Conservation (phyloP, 2,113 vertebrate species). For the Amphilophus citrinellus region DNA sequence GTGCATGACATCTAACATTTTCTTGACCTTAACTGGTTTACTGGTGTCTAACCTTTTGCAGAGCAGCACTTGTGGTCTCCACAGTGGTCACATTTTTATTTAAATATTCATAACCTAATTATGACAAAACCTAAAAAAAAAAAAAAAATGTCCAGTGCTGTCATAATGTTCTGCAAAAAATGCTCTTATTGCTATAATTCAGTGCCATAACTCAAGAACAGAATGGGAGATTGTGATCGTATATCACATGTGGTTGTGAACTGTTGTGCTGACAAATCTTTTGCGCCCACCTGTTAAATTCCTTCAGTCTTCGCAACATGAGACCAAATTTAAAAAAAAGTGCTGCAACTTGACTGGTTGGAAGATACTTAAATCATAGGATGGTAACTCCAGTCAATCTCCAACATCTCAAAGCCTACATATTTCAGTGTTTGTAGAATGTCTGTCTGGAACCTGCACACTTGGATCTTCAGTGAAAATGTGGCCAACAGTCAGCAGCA, state of each 20-base stretch:
- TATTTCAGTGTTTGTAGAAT: background rate
- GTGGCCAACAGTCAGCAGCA: constrained; percentile 48
- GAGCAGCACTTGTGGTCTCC: background rate
- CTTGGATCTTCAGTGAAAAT: constrained; percentile 23
- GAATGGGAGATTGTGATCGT: background rate
- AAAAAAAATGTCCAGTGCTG: background rate
- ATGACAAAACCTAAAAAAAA: background rate
- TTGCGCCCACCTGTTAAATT: background rate
- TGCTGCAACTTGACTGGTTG: background rate
- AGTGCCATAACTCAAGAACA: background rate
- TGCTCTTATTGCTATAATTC: too few species aligned
- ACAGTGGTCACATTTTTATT: background rate
- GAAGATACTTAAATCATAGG: background rate
- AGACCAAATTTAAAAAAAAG: background rate
- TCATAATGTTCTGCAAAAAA: too few species aligned
- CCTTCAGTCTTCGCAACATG: background rate
- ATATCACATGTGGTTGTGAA: background rate
- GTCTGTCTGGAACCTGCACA: background rate
- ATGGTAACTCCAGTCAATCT: background rate
- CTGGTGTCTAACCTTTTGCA: background rate
- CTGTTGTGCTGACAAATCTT: background rate
- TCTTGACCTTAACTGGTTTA: background rate
- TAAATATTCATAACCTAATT: background rate
- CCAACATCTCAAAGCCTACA: background rate
- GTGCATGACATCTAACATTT: background rate